These are phyloP conservation scores for Coecobrya sp. DNA, from an alignment of 2,888 invertebrate species.

Conservation along the genomic window DNA sequence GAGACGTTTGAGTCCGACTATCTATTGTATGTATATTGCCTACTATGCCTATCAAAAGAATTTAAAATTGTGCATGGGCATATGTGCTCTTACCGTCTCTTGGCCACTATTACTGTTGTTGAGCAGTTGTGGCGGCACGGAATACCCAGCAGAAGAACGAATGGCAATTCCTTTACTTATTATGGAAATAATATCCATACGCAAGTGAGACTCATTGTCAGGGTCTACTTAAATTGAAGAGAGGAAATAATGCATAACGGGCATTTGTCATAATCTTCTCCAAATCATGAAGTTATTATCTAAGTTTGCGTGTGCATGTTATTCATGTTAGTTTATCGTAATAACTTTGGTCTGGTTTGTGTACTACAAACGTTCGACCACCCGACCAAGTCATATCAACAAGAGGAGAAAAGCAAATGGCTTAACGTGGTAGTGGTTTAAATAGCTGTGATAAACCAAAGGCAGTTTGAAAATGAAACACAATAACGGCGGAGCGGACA, in stretches of 20 bases:
- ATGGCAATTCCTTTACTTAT: conserved; percentile 19
- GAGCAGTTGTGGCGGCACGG: not conserved
- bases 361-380: conserved; percentile 6
- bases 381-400: not conserved
- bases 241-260: conserved; percentile 48
- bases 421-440: too few species aligned
- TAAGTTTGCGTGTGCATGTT: not conserved
- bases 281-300: conserved; percentile 31
- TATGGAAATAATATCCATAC: not conserved
- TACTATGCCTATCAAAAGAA: not conserved
- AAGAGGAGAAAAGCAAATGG: not conserved
- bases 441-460: too few species aligned
- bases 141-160: not conserved
- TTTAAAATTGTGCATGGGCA: not conserved
- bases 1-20: not conserved
- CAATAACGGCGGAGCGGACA: conserved; percentile 45
- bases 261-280: conserved; percentile 74
- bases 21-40: not conserved
- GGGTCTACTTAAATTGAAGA: not conserved
- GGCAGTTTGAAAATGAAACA: not conserved
- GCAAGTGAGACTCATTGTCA: not conserved
- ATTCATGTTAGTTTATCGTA: conserved; percentile 12
- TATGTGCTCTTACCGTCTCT: not conserved
- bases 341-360: conserved; percentile 22
- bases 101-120: not conserved